Base-by-base conservation (phyloP, 2,113 vertebrate species). In the Megaptera novaeangliae region DNA sequence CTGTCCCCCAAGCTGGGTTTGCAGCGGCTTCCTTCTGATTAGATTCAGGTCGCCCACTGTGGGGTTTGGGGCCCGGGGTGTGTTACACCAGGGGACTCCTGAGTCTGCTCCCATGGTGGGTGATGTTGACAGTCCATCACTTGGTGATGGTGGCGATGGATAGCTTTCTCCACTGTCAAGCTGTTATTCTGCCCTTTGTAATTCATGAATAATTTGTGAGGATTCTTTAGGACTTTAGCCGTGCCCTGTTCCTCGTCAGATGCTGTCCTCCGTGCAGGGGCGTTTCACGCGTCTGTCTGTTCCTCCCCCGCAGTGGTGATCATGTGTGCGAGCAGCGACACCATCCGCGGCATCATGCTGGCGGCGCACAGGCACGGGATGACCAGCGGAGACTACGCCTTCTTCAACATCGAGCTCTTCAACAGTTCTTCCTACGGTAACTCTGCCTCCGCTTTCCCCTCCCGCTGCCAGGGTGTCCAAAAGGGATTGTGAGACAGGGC, bases 371-470 rank as follows among this genome's bases (percentile, higher is more conserved):
- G 99, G 25, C 99, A 98, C 29, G 99, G 99, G 97, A 98, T 99
- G 99, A 99, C 99, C 98, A 99, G 98, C 0, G 99, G 99, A 69
- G 99, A 98, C 94, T 99, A 99, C 0, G 98, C 99, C 92, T 99
- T 99, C 99, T 99, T 99, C 98, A 99, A 99, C 98, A 99, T 99
- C 6, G 99, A 99, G 95, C 99, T 99, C 96, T 99, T 99, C 99
- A 99, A 99, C 96, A 99, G 99, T 63, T 99, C 99, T 2, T 99
- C 99, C 71, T 99, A 99, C 29, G 99, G 99, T 99, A 99, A 99
- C 97, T 75, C 80, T 90, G 71, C 80, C 68, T 34, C 69, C 75
- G 17, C 52, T 84, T 27, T 44, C 46, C 46, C 18, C 29, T 64
- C 31, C 34, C 23, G 4, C 23, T 11, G 44, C 29, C 8, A 8